These are phyloP conservation scores for Lasioglossum baleicum DNA, from an alignment of 1,140 invertebrate genomes.

Conservation along the genomic window DNA sequence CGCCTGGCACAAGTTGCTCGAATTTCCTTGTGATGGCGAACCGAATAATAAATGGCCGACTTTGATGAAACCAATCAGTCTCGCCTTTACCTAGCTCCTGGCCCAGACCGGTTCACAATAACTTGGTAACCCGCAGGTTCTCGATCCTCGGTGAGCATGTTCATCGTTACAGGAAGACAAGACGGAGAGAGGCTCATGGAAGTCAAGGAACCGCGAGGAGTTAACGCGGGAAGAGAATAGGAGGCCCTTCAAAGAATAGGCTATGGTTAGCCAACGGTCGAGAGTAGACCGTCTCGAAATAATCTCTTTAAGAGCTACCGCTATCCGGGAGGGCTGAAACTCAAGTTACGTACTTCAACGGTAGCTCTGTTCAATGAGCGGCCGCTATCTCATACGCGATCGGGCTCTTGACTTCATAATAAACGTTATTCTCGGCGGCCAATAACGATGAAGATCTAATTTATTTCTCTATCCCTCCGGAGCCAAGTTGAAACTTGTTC, in stretches of 20 bases:
- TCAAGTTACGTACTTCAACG: slow-evolving; percentile 42
- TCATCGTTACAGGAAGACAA: slow-evolving; percentile 57
- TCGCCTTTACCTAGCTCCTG: slow-evolving; percentile 14
- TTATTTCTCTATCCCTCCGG: not conserved
- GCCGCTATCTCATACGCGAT: slow-evolving; percentile 14
- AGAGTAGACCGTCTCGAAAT: slow-evolving; percentile 52
- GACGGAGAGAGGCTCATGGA: slow-evolving; percentile 54
- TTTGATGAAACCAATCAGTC: slow-evolving; percentile 22
- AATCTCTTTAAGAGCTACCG: slow-evolving; percentile 62
- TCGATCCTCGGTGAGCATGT: slow-evolving; percentile 35
- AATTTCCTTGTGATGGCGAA: not conserved
- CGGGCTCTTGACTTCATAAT: slow-evolving; percentile 32
- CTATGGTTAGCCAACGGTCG: slow-evolving; percentile 47
- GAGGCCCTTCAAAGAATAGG: slow-evolving; percentile 54
- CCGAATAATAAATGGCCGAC: slow-evolving; percentile 23
- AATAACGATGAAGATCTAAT: slow-evolving; percentile 17
- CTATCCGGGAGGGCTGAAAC: slow-evolving; percentile 48
- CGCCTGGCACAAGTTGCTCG: not conserved
- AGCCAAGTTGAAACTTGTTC: too few species aligned
- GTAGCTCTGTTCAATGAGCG: slow-evolving; percentile 29
- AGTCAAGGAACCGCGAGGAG: slow-evolving; percentile 58
- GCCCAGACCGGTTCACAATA: slow-evolving; percentile 23
- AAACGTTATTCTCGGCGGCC: not conserved
- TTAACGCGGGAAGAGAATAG: slow-evolving; percentile 48
- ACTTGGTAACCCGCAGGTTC: slow-evolving; percentile 25